Conservation (phyloP, 1,140 invertebrate genomes). For the Eupristina koningsbergeri region DNA sequence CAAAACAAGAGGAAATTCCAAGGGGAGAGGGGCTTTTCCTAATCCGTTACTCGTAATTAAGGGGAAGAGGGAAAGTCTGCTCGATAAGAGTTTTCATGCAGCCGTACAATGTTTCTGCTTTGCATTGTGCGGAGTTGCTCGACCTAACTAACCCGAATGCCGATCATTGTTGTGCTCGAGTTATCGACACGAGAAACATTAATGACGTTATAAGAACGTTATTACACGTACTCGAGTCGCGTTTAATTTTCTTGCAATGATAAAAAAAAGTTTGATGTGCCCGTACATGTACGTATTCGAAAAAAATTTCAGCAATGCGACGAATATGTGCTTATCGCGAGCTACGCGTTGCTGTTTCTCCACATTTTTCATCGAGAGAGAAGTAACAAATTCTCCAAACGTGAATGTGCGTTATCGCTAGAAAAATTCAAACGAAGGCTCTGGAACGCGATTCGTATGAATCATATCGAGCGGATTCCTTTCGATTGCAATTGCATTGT, state of each 20-base stretch:
- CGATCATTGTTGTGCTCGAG: not conserved
- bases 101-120: no score
- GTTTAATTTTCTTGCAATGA: not conserved
- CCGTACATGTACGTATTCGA: not conserved
- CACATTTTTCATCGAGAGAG: not conserved
- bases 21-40: no score
- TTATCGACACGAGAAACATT: not conserved
- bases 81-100: no score
- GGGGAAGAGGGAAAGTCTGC: no score
- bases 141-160: no score
- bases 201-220: not conserved
- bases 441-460: conserved; percentile 16
- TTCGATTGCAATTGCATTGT: not conserved
- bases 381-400: not conserved
- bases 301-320: not conserved
- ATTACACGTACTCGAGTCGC: no score
- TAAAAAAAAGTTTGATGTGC: not conserved
- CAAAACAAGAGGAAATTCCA: no score
- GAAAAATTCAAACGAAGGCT: conserved; percentile 5
- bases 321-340: not conserved
- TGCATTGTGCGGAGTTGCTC: no score
- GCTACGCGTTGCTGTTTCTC: not conserved
- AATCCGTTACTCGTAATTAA: no score
- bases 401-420: not conserved
- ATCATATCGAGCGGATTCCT: conserved; percentile 28